Evolutionary conservation across 1,140 invertebrate species (phyloP).

Genomic region (Aphelenchoides fujianensis): DNA sequence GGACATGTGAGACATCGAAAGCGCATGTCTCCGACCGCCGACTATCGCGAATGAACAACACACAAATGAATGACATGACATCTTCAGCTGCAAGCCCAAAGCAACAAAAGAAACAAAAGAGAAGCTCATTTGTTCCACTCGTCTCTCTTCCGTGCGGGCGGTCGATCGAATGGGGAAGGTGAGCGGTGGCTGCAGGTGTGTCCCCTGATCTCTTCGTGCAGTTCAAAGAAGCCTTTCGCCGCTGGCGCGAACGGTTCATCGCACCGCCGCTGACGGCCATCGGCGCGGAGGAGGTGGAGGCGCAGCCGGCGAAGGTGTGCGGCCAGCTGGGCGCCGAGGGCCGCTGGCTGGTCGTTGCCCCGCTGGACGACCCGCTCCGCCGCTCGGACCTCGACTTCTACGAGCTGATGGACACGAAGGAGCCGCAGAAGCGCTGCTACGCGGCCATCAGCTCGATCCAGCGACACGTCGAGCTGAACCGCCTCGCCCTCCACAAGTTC

Average conservation of each 20-base stretch:
- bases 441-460: not conserved
- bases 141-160: not conserved
- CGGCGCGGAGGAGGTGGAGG: not conserved
- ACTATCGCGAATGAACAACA: too few species aligned
- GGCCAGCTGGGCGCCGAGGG: not conserved
- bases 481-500: not conserved
- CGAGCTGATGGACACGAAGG: not conserved
- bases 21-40: too few species aligned
- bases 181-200: not conserved
- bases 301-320: not conserved
- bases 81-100: too few species aligned
- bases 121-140: too few species aligned
- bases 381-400: not conserved
- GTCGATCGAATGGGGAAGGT: not conserved
- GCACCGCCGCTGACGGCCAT: not conserved
- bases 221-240: not conserved
- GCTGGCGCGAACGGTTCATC: not conserved
- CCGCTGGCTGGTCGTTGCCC: not conserved
- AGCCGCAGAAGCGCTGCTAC: not conserved
- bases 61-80: too few species aligned
- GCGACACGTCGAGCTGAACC: not conserved
- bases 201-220: not conserved
- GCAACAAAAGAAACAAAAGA: too few species aligned
- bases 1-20: too few species aligned
- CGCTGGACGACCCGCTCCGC: not conserved